phyloP scores from a whole-genome alignment of 1,140 invertebrate species.

The Camponotus vicinus region DNA sequence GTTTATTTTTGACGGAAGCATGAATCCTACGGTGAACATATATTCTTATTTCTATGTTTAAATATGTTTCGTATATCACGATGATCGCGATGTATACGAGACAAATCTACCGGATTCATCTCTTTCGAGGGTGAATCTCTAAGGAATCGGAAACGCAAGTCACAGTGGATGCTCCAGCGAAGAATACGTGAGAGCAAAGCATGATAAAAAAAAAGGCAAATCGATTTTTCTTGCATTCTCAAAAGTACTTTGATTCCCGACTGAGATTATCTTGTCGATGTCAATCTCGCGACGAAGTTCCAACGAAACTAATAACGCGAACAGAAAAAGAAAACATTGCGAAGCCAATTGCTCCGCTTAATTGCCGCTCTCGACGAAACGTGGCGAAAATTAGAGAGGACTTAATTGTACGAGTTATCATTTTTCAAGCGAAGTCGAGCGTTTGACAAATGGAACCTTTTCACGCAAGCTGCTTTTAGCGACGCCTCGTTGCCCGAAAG shows the following conservation, averaged over 20 bases:
- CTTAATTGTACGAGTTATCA: conserved; percentile 35
- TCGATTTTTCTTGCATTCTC: conserved; percentile 77
- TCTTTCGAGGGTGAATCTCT: not conserved
- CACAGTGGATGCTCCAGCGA: conserved; percentile 44
- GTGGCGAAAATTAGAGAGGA: conserved; percentile 1
- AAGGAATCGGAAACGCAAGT: conserved; percentile 73
- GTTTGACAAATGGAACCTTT: not conserved
- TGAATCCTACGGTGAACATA: not conserved
- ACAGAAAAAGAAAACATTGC: conserved; percentile 13
- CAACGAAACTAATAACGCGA: not conserved
- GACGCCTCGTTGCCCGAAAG: not conserved
- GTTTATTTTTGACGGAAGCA: not conserved
- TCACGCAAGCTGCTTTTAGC: conserved; percentile 15
- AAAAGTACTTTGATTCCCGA: conserved; percentile 55
- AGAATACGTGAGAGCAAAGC: conserved; percentile 21
- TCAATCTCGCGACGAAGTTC: not conserved
- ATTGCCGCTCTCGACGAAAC: not conserved
- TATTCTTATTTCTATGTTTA: conserved; percentile 4
- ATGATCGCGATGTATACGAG: not conserved
- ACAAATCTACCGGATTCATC: not conserved
- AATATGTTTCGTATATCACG: not conserved
- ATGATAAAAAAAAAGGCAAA: conserved; percentile 48
- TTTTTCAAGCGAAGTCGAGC: conserved; percentile 9
- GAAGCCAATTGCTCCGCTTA: not conserved
- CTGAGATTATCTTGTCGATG: not conserved